Base-by-base conservation (phyloP, 2,797 vertebrate species). In the Silurus lanzhouensis region DNA sequence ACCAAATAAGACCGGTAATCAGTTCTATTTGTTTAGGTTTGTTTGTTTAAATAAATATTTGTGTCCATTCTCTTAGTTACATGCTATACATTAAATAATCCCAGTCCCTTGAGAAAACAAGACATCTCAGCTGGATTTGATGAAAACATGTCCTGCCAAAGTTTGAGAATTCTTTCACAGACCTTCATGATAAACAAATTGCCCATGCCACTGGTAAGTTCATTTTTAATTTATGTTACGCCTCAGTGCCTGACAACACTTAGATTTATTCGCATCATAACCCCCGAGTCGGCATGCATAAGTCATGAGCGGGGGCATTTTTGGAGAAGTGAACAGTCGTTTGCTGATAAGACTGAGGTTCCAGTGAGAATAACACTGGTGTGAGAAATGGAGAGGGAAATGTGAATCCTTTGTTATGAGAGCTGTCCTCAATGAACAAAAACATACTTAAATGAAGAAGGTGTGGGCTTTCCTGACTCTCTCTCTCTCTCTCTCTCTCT, bases 251-350 rank as follows among this genome's bases (percentile, higher is more conserved):
- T 89, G 88, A 86, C 89, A 90, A 83, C 79, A 68, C 84, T 89
- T 82, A 64, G 81, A 90, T 90, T 90, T 89, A 90, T 91, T 88
- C 88, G 57, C 83, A 88, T 87, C 89, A 88, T 81, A 83, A 88
- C 84, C 89, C 46, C 87, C 25, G 20, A 58, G 81, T 77, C 83
- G 52, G 84, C 83, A 90, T 90, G 89, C 89, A 89, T 91, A 89
- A 91, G 88, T 89, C 85, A 89, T 89, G 87, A 88, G 87, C 66
- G 3, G 72, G 52, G 83, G 81, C 84, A 83, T 87, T 86, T 84
- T 86, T 87, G 82, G 55, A 85, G 77, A 82, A 88, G 87, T 89
- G 85, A 85, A 81, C 22, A 83, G 83, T 87, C 64, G 80, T 87
- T 88, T 87, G 63, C 84, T 80, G 87, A 89, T 90, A 85, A 86